phyloP scores from a whole-genome alignment of 2,888 invertebrate genomes.

The Dromius quadrimaculatus region DNA sequence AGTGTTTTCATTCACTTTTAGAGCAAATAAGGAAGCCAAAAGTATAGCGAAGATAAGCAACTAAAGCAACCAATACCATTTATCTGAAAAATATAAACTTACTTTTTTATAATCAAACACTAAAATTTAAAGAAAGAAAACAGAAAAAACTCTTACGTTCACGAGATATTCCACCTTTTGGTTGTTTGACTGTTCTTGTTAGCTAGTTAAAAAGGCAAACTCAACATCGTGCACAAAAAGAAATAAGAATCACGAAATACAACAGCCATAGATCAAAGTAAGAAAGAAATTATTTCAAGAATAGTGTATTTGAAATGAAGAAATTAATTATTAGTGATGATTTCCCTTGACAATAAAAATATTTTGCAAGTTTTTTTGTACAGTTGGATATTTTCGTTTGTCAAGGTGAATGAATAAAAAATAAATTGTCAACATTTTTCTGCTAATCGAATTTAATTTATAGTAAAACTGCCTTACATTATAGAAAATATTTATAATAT shows the following conservation, averaged over 20 bases:
- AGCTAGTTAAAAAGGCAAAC: slow-evolving; percentile 53
- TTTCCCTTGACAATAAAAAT: background rate
- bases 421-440: slow-evolving; percentile 9
- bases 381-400: too few species aligned
- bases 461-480: background rate
- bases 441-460: too few species aligned
- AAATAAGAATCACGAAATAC: background rate
- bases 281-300: background rate
- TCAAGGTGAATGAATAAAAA: slow-evolving; percentile 35
- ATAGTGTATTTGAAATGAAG: background rate
- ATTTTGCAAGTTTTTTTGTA: too few species aligned
- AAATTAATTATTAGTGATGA: background rate
- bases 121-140: too few species aligned
- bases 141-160: slow-evolving; percentile 62
- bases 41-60: slow-evolving; percentile 32
- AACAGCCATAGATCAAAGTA: background rate
- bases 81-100: slow-evolving; percentile 1
- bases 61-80: slow-evolving; percentile 46
- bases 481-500: too few species aligned
- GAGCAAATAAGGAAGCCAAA: slow-evolving; percentile 32
- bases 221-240: slow-evolving; percentile 45
- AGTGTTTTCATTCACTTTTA: slow-evolving; percentile 7
- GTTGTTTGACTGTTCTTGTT: slow-evolving; percentile 63
- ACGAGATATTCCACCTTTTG: slow-evolving; percentile 64
- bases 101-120: too few species aligned